Percentiles rank a stretch among this genome's conserved stretches.
Conservation (phyloP, 2,888 invertebrate species). For the Oligia strigilis region DNA sequence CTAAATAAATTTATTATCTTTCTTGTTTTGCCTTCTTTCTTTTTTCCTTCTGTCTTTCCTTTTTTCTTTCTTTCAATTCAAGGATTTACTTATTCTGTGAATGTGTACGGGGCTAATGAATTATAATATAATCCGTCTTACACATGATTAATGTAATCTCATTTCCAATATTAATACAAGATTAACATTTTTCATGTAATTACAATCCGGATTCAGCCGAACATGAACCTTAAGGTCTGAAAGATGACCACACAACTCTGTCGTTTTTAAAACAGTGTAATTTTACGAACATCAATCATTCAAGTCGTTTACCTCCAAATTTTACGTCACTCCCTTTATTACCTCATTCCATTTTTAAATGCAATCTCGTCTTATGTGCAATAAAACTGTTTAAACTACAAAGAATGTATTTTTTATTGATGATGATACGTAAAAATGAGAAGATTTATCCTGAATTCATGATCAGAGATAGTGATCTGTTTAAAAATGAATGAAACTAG, state of each 20-base stretch:
- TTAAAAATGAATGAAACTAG: slow-evolving; percentile 42
- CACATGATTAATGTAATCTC: slow-evolving; percentile 36
- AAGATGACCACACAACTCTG: slow-evolving; percentile 71
- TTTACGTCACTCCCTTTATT: slow-evolving; percentile 84
- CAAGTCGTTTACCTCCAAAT: slow-evolving; percentile 85
- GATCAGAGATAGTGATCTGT: slow-evolving; percentile 30
- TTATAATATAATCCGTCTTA: slow-evolving; percentile 31
- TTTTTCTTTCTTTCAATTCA: neutral
- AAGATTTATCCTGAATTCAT: slow-evolving; percentile 7
- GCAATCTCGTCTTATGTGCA: slow-evolving; percentile 75
- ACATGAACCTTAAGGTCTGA: slow-evolving; percentile 63
- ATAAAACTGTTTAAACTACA: slow-evolving; percentile 56
- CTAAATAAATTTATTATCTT: neutral
- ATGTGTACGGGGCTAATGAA: neutral
- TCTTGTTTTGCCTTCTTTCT: neutral
- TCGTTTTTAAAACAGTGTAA: slow-evolving; percentile 83
- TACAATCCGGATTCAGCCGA: slow-evolving; percentile 63
- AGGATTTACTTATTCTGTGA: neutral
- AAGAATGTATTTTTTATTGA: slow-evolving; percentile 47
- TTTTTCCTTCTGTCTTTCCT: neutral
- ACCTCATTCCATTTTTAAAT: slow-evolving; percentile 82
- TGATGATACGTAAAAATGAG: slow-evolving; percentile 37
- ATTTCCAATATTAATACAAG: slow-evolving; percentile 54
- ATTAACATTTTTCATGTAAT: slow-evolving; percentile 64
- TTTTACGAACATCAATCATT: slow-evolving; percentile 88